A percentile compares a stretch with the other conserved stretches of the same genome.
phyloP scores from a whole-genome alignment of 2,113 vertebrate species.

The Nesogale talazaci region DNA sequence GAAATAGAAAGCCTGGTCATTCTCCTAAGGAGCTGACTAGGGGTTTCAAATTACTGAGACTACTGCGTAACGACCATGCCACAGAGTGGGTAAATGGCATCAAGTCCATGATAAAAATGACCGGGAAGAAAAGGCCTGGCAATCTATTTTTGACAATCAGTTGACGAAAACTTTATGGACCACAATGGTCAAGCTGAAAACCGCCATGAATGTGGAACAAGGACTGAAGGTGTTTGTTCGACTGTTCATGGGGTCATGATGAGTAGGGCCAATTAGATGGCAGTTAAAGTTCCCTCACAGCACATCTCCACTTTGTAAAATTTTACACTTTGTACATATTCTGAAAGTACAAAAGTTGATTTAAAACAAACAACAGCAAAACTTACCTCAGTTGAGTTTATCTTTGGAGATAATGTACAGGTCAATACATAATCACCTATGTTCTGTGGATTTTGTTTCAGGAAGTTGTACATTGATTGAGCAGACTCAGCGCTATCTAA shows the following conservation, averaged over 20 bases:
- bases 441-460: constrained; percentile 83
- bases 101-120: background rate
- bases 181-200: background rate
- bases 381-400: constrained; percentile 76
- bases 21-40: too few relatives aligned
- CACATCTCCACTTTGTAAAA: background rate
- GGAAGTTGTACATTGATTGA: constrained; percentile 83
- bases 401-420: constrained; percentile 79
- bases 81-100: too few relatives aligned
- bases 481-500: constrained; percentile 83
- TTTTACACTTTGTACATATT: constrained; percentile 7
- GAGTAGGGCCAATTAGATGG: background rate
- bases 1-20: too few relatives aligned
- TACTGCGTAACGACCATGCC: too few relatives aligned
- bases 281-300: background rate
- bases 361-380: background rate
- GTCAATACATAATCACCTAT: constrained; percentile 81
- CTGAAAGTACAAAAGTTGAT: background rate
- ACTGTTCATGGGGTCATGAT: background rate
- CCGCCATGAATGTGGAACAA: background rate
- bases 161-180: background rate
- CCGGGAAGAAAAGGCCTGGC: background rate
- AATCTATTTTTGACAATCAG: background rate
- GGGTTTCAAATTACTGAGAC: too few relatives aligned
- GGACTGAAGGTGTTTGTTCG: background rate